A percentile compares a stretch with the other conserved stretches of the same genome.
These are phyloP conservation scores for Aulostomus chinensis DNA, from an alignment of 2,797 vertebrate species.

Conservation along the genomic window DNA sequence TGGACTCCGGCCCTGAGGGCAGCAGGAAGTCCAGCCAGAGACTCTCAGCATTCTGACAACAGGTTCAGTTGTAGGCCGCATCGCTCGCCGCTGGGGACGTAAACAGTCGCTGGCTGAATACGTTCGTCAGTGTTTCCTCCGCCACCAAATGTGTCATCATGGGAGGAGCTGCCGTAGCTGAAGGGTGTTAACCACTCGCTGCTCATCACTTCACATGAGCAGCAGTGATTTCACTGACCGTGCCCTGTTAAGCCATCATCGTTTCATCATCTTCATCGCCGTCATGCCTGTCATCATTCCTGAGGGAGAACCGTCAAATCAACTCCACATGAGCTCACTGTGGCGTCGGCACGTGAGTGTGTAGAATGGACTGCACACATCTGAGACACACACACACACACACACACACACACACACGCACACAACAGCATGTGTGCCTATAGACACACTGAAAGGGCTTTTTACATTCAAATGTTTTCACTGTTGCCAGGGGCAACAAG, in stretches of 20 bases:
- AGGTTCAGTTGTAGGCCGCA: too few species aligned
- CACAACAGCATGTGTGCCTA: constrained; percentile 5
- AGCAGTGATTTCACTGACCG: constrained; percentile 40
- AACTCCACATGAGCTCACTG: constrained; percentile 36
- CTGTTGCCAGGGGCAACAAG: constrained; percentile 67
- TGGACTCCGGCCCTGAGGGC: too few species aligned
- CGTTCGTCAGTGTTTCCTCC: too few species aligned
- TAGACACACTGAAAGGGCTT: constrained; percentile 24
- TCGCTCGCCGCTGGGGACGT: too few species aligned
- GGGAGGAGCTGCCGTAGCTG: constrained; percentile 21
- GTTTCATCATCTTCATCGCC: constrained; percentile 32
- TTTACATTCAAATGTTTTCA: constrained; percentile 61
- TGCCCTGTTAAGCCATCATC: constrained; percentile 26
- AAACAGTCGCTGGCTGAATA: too few species aligned
- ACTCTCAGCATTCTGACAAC: too few species aligned
- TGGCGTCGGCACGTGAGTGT: constrained; percentile 22
- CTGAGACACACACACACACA: constrained; percentile 7
- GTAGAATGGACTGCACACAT: constrained; percentile 5
- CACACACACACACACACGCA: neutral
- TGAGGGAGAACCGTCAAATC: constrained; percentile 25
- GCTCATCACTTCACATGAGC: constrained; percentile 38
- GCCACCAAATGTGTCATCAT: too few species aligned
- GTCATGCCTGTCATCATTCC: constrained; percentile 26
- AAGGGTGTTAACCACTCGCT: constrained; percentile 18
- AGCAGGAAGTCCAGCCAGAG: too few species aligned